Base-by-base conservation (phyloP, 2,888 invertebrate species). In the Eudiplozoon nipponicum region DNA sequence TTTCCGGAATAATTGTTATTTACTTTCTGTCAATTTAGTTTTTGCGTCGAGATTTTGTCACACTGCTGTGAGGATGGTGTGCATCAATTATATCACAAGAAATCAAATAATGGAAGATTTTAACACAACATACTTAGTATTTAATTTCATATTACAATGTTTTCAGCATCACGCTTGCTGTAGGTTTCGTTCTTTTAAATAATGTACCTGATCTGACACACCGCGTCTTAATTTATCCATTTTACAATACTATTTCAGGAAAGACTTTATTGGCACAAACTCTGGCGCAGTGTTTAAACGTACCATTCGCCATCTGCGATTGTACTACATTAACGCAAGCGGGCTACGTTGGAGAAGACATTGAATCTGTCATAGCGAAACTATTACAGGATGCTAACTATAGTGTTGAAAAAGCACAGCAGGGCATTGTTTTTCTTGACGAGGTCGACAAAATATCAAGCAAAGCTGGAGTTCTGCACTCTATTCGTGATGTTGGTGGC, bases 381-480 rank as follows among this genome's bases (percentile, higher is more conserved):
- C 63, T 90, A 40, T 53, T 67, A 1, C 84, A 86, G 61, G 84
- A 86, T 59, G 86, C 90, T 22, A 80, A 84, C 56, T 84, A 80
- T 57, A 77, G 77, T 51, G 80, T 94, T 48, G 90, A 94, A 46
- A 70, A 76, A 50, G 90, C 94, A 35, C 90, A 98, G 57, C 28
- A 41, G 26, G 81, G 90, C 36, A 94, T 94, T 49, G 84, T 94
- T 35, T 98, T 94, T 58, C 65, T 98, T 47, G 94, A 94, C 57
- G 90, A 94, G 60, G 84, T 94, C 22, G 94, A 94, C 60, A 94
- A 94, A 65, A 90, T 94, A 48, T 84, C 86, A 22, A 81, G 84
- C 22, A 81, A 84, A 7, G 84, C 84, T 22, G 84, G 84, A 4
- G 71, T 72, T 46, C 31, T 40, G 15, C 72, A 73, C 56, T 84